Conservation (phyloP, 2,113 vertebrate species). For the Sisor rabdophorus region DNA sequence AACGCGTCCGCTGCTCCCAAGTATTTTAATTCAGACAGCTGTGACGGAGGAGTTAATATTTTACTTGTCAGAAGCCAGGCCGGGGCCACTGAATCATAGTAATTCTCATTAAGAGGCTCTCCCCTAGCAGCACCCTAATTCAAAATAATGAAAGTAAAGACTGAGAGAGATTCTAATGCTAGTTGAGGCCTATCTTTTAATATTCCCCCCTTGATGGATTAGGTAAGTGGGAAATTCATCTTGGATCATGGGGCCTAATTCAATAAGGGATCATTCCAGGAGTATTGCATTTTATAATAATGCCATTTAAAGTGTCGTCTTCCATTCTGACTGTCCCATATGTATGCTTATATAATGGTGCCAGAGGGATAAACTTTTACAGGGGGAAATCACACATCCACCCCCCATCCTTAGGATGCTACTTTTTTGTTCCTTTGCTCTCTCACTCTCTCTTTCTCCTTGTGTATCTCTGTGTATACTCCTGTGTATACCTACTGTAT, state of each 20-base stretch:
- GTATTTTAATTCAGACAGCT: constrained; percentile 99
- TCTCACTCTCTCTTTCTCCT: constrained; percentile 15
- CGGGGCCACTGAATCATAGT: constrained; percentile 99
- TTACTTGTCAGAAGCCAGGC: constrained; percentile 99
- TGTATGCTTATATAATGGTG: constrained; percentile 97
- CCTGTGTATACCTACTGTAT: constrained; percentile 43
- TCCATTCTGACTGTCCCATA: constrained; percentile 99
- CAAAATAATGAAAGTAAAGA: constrained; percentile 99
- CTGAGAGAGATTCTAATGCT: constrained; percentile 98
- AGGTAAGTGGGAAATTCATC: constrained; percentile 99
- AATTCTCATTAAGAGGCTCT: constrained; percentile 99
- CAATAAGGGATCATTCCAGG: constrained; percentile 99
- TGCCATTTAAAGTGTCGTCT: constrained; percentile 99
- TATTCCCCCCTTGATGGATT: constrained; percentile 99
- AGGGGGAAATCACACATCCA: constrained; percentile 70
- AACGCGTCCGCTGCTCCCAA: constrained; percentile 97
- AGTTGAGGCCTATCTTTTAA: constrained; percentile 99
- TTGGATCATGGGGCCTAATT: constrained; percentile 99
- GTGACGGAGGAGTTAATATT: constrained; percentile 99
- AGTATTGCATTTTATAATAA: constrained; percentile 99
- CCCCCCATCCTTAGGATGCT: background rate
- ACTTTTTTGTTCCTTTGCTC: constrained; percentile 14
- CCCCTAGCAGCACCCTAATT: constrained; percentile 99
- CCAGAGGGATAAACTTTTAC: constrained; percentile 96
- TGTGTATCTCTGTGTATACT: constrained; percentile 35